Evolutionary conservation across 23 tunicate species (phyloP).

Genomic region (Pegea sp.): DNA sequence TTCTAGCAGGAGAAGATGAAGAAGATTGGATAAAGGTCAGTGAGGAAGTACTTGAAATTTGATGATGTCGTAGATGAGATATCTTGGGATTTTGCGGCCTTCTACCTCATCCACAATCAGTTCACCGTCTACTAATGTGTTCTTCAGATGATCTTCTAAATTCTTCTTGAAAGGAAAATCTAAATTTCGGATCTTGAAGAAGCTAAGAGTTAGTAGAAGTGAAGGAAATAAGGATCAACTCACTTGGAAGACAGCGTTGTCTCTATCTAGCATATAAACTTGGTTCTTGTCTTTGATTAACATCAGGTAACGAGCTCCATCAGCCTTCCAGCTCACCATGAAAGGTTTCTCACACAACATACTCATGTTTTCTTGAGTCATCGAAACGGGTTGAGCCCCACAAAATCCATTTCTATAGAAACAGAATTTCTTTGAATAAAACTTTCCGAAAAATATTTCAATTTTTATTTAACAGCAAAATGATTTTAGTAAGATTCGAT

Average conservation of each 20-base stretch:
- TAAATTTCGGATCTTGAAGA: constrained; percentile 24
- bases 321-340: constrained; percentile 97
- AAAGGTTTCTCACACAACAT: constrained; percentile 54
- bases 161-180: constrained; percentile 78
- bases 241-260: constrained; percentile 83
- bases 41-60: constrained; percentile 54
- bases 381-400: constrained; percentile 98
- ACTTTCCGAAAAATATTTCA: too few relatives aligned
- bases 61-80: constrained; percentile 74
- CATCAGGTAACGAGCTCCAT: constrained; percentile 84
- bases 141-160: constrained; percentile 23
- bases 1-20: constrained; percentile 11
- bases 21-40: too few relatives aligned
- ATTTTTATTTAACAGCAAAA: too few relatives aligned
- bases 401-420: constrained; percentile 79
- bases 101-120: constrained; percentile 71
- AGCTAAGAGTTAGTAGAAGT: background rate
- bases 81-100: constrained; percentile 69
- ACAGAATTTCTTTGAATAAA: too few relatives aligned
- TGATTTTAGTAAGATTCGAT: too few relatives aligned
- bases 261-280: constrained; percentile 76
- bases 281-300: constrained; percentile 77
- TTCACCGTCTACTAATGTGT: constrained; percentile 80
- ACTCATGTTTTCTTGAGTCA: constrained; percentile 44
- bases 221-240: background rate